Conservation (phyloP, 2,113 vertebrate genomes). For the Ailuropoda melanoleuca region DNA sequence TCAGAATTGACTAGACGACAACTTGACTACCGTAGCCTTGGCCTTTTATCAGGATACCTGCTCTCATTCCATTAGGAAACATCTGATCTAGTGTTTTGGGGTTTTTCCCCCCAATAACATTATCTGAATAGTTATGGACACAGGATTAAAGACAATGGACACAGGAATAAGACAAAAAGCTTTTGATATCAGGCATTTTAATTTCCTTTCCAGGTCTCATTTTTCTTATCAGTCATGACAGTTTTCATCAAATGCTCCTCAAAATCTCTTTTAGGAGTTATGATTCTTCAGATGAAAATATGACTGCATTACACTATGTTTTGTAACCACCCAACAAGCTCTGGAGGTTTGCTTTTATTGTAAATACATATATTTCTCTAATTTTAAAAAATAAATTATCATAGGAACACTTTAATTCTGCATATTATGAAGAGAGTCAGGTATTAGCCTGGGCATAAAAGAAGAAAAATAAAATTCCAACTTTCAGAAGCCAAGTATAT, state of each 20-base stretch:
- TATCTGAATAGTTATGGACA: neutral
- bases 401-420: neutral
- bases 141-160: neutral
- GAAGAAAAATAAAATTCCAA: neutral
- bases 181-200: neutral
- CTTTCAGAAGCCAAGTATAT: slow-evolving; percentile 38
- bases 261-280: neutral
- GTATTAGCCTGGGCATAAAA: neutral
- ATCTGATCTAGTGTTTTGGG: neutral
- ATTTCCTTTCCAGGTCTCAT: neutral
- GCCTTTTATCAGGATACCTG: neutral
- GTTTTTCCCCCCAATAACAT: neutral
- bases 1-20: neutral
- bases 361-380: neutral
- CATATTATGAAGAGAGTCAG: neutral
- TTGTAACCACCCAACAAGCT: neutral
- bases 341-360: neutral
- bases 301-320: neutral
- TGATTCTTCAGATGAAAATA: neutral
- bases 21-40: neutral
- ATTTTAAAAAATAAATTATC: neutral
- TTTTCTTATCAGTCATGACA: neutral
- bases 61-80: neutral
- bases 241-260: neutral
- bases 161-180: neutral